Conservation (phyloP, 2,888 invertebrate species). For the Lepidochrysops patricia region DNA sequence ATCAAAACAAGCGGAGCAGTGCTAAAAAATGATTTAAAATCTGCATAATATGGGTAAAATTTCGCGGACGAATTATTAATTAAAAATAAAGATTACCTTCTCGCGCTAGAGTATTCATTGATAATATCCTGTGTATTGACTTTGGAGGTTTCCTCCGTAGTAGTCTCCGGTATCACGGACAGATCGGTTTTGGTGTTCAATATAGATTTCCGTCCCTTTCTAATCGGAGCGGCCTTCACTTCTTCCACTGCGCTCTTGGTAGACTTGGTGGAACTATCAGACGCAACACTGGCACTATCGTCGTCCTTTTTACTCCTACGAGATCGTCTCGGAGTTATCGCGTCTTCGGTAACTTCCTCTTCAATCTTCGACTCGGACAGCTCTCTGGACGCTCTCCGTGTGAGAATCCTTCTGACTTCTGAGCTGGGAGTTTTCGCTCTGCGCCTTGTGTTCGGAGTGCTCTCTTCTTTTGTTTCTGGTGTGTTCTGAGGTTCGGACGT, state of each 20-base stretch:
- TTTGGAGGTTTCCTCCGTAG: conserved; percentile 38
- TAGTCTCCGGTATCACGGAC: conserved; percentile 61
- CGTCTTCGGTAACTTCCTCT: conserved; percentile 37
- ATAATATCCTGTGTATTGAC: conserved; percentile 32
- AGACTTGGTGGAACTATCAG: conserved; percentile 46
- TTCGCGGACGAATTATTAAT: no score
- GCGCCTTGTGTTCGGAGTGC: conserved; percentile 28
- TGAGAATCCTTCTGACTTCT: conserved; percentile 53
- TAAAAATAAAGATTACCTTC: conserved; percentile 40
- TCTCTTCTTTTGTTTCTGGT: conserved; percentile 15
- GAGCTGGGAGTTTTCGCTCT: conserved; percentile 45
- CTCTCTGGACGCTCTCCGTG: conserved; percentile 55
- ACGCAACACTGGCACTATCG: conserved; percentile 51
- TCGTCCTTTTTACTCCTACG: conserved; percentile 44
- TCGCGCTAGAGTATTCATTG: conserved; percentile 42
- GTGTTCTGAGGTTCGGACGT: conserved; percentile 33
- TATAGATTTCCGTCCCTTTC: conserved; percentile 48
- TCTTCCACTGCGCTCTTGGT: conserved; percentile 39
- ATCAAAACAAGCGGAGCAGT: no score
- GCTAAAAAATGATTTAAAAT: no score
- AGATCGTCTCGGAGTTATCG: conserved; percentile 44
- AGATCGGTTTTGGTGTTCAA: conserved; percentile 50
- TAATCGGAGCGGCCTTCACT: conserved; percentile 28
- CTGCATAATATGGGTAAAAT: no score
- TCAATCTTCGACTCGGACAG: conserved; percentile 43